A percentile compares a stretch with the other conserved stretches of the same genome.
These are phyloP conservation scores for Drosophila paracracens DNA, from an alignment of 2,888 invertebrate species.

Conservation along the genomic window DNA sequence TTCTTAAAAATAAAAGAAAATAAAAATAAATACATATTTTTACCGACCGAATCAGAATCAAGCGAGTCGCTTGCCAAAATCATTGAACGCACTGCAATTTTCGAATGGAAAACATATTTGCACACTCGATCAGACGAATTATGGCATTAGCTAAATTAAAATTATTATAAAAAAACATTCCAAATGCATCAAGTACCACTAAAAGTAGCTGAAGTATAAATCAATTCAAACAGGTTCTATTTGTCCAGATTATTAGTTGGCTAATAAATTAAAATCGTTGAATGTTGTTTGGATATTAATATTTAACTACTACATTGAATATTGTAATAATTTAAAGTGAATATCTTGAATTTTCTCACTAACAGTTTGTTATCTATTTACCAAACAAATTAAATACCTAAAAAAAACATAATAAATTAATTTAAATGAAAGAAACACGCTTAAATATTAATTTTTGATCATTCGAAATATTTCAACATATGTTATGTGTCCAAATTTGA, in stretches of 20 bases:
- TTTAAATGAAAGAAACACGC: background rate
- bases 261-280: background rate
- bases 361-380: background rate
- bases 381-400: too few species aligned
- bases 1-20: conserved; percentile 8
- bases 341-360: background rate
- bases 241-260: background rate
- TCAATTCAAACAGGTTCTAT: background rate
- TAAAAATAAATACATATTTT: conserved; percentile 8
- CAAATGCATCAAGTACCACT: background rate
- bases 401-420: background rate
- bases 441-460: background rate
- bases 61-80: conserved; percentile 13
- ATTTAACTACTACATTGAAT: background rate
- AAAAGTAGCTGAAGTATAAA: too few species aligned
- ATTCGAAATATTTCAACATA: background rate
- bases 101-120: background rate
- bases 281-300: background rate
- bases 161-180: background rate
- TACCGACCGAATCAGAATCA: background rate
- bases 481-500: background rate
- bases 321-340: background rate
- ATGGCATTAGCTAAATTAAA: background rate
- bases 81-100: conserved; percentile 11
- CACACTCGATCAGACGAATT: conserved; percentile 1